Conservation (phyloP, 2,113 vertebrate genomes). For the Eudyptes chrysolophus region DNA sequence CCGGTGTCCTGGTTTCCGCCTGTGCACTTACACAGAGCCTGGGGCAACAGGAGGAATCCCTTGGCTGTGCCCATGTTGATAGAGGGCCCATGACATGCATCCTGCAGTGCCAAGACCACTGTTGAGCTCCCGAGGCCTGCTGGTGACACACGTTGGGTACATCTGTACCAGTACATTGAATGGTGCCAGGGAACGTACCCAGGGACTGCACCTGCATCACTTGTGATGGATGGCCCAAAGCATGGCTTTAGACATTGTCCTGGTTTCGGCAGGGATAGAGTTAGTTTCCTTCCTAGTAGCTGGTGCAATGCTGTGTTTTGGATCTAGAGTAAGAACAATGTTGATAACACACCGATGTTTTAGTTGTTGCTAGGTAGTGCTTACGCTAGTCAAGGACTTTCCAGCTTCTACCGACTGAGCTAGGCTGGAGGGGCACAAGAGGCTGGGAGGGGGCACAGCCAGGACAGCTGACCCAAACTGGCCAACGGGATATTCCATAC, state of each 20-base stretch:
- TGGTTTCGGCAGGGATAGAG: no score
- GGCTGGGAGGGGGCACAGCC: no score
- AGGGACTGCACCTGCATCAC: background rate
- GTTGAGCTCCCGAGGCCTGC: rapidly evolving
- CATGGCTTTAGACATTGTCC: background rate
- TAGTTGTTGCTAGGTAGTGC: no score
- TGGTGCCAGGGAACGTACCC: rapidly evolving
- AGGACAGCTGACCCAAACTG: no score
- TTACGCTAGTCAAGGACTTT: no score
- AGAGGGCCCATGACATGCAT: background rate
- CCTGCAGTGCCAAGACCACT: background rate
- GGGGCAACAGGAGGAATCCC: background rate
- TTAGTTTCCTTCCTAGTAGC: no score
- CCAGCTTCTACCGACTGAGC: no score
- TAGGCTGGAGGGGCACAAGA: no score
- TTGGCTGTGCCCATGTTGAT: background rate
- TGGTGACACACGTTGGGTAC: background rate
- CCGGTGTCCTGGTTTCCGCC: background rate
- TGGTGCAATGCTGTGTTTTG: no score
- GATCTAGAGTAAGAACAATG: no score
- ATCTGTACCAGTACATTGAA: background rate
- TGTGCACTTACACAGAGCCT: background rate
- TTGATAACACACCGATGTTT: no score
- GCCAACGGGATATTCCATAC: no score
- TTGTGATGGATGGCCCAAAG: background rate